These are phyloP conservation scores for Alitta virens DNA, from an alignment of 2,888 invertebrate species.

Conservation along the genomic window DNA sequence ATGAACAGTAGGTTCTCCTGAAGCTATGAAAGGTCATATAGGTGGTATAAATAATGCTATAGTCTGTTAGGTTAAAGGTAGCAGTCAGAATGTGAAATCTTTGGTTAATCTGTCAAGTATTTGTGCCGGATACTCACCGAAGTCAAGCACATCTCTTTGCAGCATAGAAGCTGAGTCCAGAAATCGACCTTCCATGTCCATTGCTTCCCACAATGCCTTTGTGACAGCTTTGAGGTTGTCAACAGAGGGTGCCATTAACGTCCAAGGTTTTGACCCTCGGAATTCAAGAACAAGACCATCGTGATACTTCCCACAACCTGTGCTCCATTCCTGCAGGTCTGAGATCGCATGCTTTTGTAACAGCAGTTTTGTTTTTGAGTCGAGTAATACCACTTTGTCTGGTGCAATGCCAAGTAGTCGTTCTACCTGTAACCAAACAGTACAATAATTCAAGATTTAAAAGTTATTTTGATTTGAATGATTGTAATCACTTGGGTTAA, in stretches of 20 bases:
- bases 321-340: constrained; percentile 65
- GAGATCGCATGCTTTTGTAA: constrained; percentile 62
- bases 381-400: constrained; percentile 64
- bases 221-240: constrained; percentile 60
- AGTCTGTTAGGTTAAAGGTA: too few species aligned
- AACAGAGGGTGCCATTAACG: constrained; percentile 61
- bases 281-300: constrained; percentile 66
- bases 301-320: constrained; percentile 65
- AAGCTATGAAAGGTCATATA: too few species aligned
- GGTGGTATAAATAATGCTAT: too few species aligned
- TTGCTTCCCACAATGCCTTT: constrained; percentile 66
- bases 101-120: too few species aligned
- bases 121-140: constrained; percentile 22
- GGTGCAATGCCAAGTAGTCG: constrained; percentile 61
- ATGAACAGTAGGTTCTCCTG: too few species aligned
- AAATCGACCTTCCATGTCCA: constrained; percentile 59
- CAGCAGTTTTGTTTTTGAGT: constrained; percentile 63
- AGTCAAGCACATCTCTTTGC: constrained; percentile 46
- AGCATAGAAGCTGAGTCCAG: constrained; percentile 37
- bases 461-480: too few species aligned
- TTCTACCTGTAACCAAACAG: constrained; percentile 13
- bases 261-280: constrained; percentile 61
- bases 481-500: too few species aligned
- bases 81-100: too few species aligned
- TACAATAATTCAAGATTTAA: too few species aligned